phyloP scores from a whole-genome alignment of 2,888 invertebrate species.

The Lochmaea crataegi region DNA sequence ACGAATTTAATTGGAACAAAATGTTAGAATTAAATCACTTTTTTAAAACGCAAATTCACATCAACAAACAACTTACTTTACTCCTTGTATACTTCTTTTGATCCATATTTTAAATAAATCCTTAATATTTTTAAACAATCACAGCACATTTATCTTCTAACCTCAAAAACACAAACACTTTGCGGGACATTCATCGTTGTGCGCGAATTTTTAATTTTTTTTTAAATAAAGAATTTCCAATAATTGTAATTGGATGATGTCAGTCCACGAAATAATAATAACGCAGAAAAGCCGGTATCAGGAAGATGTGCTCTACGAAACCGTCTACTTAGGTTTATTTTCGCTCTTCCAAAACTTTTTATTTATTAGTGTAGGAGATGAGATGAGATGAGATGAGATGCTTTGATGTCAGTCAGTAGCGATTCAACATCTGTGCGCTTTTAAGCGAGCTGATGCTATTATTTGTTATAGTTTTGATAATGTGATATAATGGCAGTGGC shows the following conservation, averaged over 20 bases:
- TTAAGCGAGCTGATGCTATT: slow-evolving; percentile 37
- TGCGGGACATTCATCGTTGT: neutral
- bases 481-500: slow-evolving; percentile 27
- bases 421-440: slow-evolving; percentile 54
- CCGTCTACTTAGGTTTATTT: slow-evolving; percentile 47
- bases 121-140: neutral
- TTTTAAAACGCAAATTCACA: neutral
- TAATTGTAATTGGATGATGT: slow-evolving; percentile 52
- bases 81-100: slow-evolving; percentile 6
- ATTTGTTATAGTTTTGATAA: slow-evolving; percentile 42
- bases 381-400: no score
- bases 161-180: neutral
- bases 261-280: slow-evolving; percentile 56
- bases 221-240: slow-evolving; percentile 36
- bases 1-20: no score
- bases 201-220: slow-evolving; percentile 18
- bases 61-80: slow-evolving; percentile 21
- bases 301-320: slow-evolving; percentile 38
- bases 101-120: slow-evolving; percentile 17
- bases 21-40: no score
- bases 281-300: slow-evolving; percentile 44
- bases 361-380: slow-evolving; percentile 56
- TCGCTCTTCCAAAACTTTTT: slow-evolving; percentile 24
- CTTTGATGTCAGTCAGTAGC: no score
- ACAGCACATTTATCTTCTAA: slow-evolving; percentile 6